phyloP scores from a whole-genome alignment of 2,113 vertebrate species.

The Odobenus rosmarus region DNA sequence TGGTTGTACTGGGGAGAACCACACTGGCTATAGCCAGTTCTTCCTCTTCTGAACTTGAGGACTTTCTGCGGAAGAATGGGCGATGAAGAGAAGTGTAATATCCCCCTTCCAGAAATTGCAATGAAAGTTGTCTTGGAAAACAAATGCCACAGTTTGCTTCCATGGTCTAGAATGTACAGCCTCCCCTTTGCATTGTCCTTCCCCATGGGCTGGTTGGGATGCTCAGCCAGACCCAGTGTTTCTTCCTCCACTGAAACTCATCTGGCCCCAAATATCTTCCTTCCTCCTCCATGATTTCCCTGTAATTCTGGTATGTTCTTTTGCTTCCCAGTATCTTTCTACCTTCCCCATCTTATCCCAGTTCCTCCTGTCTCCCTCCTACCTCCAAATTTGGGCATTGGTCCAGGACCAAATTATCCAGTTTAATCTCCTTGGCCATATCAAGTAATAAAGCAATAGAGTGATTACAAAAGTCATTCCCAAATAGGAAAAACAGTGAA shows the following conservation, averaged over 20 bases:
- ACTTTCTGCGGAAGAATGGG: neutral
- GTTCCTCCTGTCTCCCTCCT: neutral
- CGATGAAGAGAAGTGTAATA: neutral
- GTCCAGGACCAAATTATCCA: neutral
- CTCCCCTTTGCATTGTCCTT: neutral
- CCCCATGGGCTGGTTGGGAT: neutral
- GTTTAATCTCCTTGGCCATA: neutral
- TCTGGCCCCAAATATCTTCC: no score
- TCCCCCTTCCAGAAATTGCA: neutral
- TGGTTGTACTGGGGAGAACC: neutral
- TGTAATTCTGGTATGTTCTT: neutral
- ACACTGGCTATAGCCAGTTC: rapidly evolving
- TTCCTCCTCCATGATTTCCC: neutral
- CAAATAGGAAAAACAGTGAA: neutral
- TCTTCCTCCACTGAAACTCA: neutral
- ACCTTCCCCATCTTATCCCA: neutral
- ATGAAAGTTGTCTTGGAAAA: neutral
- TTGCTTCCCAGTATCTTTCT: neutral
- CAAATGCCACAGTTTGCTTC: neutral
- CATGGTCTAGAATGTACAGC: neutral
- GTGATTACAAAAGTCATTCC: neutral
- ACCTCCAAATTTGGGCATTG: neutral
- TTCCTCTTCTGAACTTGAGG: neutral
- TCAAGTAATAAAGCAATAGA: neutral
- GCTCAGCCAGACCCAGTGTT: neutral